Base-by-base conservation (phyloP, 1,140 invertebrate species). In the Homalodisca vitripennis region DNA sequence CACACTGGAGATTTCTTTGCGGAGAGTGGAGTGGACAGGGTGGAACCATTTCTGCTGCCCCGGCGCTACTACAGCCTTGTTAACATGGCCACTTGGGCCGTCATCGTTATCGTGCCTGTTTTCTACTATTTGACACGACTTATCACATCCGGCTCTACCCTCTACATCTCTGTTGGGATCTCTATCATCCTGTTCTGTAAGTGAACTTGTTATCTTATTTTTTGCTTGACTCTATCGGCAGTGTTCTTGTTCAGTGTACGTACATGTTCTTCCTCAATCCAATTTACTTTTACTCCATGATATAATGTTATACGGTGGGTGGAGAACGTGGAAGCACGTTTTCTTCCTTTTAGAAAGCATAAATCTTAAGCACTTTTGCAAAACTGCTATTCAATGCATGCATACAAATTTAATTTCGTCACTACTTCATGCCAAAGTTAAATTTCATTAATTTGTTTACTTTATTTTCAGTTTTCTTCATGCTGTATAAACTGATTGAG, bases 1-100 rank as follows among this genome's bases (percentile, higher is more conserved):
- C 84, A 90, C 75, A 92, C 90, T n/a, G 91, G 92, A 24, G 89
- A 92, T 80, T 94, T 92, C 79, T 93, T 93, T 75, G 79, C 83
- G 57, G 86, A 87, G 14, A 92, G 90, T 20, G 90, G 89, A 2
- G 83, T 92, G 2, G 80, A 84, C 77, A 81, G 84, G 78, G 78
- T 87, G 32, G 83, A 87, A 60, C 78, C 79, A 10, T 86, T 88
- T 69, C 78, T 78, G 68, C 53, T 87, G 20, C 77, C 81, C 1
- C 84, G 86, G 20, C 82, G 91, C 63, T 79, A 85, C 27, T 89
- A 85, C 77, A 87, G 89, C 0, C 75, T 94, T 10, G 47, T 93
- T 0, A 93, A 94, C 77, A 87, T 24, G 74, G 75, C 84, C 1
- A 82, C 84, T 68, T 95, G 92, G 75, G 83, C 84, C 0, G 75